Percentiles rank a stretch among this genome's conserved stretches.
Conservation (phyloP, 2,113 vertebrate genomes). For the Physeter macrocephalus region DNA sequence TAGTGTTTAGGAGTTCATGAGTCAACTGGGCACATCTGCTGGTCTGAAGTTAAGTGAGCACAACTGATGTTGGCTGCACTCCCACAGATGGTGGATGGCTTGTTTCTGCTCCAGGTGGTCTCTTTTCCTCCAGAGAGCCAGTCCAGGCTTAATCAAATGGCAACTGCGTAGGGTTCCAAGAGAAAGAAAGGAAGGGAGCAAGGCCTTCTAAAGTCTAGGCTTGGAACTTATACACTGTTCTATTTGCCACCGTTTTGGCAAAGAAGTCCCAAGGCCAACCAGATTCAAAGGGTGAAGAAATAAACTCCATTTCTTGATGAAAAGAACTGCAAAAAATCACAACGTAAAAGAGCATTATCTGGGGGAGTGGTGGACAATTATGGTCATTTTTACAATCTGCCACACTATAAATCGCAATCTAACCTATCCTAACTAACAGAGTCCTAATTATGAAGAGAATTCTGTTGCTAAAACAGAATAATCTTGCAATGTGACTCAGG, state of each 20-base stretch:
- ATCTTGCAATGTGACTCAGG: background rate
- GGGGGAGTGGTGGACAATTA: background rate
- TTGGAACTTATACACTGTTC: background rate
- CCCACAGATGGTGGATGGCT: background rate
- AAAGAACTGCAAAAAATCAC: background rate
- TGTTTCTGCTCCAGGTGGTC: background rate
- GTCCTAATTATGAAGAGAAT: background rate
- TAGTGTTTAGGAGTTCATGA: background rate
- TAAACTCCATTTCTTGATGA: background rate
- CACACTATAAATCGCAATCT: background rate
- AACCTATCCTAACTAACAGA: background rate
- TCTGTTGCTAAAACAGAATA: background rate
- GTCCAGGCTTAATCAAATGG: background rate
- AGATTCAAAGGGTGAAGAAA: background rate
- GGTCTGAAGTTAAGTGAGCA: background rate
- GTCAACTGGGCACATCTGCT: background rate
- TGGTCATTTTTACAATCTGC: background rate
- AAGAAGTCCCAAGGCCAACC: background rate
- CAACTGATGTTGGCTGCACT: background rate
- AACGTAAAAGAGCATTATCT: background rate
- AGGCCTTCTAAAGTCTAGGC: background rate
- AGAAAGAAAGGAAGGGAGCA: background rate
- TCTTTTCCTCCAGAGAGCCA: background rate
- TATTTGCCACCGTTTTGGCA: background rate
- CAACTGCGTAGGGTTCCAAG: too few species aligned